These are phyloP conservation scores for Globodera rostochiensis DNA, from an alignment of 1,140 invertebrate genomes.

Conservation along the genomic window DNA sequence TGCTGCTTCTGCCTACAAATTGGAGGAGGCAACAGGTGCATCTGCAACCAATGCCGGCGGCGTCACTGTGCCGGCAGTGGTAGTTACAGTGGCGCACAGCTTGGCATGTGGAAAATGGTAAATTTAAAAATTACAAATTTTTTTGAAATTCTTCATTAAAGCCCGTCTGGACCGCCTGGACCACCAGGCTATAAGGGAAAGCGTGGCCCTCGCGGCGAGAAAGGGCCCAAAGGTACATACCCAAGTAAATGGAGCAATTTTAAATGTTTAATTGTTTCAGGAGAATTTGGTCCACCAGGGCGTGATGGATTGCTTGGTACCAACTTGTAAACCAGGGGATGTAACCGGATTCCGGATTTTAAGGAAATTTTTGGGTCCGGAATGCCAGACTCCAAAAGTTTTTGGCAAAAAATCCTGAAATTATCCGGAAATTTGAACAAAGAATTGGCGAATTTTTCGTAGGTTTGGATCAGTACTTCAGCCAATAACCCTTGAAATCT, in stretches of 20 bases:
- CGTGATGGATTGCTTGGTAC: conserved; percentile 20
- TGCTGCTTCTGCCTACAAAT: not conserved
- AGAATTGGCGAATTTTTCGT: too few species aligned
- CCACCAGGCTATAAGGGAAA: conserved; percentile 31
- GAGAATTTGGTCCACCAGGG: conserved; percentile 26
- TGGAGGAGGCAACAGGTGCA: not conserved
- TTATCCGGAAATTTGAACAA: too few species aligned
- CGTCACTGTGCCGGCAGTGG: not conserved
- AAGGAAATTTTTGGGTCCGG: too few species aligned
- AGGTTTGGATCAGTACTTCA: too few species aligned
- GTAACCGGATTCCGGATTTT: too few species aligned
- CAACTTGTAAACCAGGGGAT: not conserved
- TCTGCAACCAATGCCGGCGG: not conserved
- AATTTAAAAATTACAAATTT: not conserved
- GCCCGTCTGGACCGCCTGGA: conserved; percentile 45
- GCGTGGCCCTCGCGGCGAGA: conserved; percentile 27
- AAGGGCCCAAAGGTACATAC: conserved; percentile 15
- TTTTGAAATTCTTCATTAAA: conserved; percentile 23
- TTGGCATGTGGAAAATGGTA: not conserved
- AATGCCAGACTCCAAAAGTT: too few species aligned
- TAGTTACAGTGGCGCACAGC: not conserved
- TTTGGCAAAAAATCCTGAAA: too few species aligned
- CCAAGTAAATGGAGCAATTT: not conserved
- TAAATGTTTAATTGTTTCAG: not conserved
- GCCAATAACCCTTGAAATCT: too few species aligned